phyloP scores from a whole-genome alignment of 2,888 invertebrate species.

The Sepioteuthis lessoniana region DNA sequence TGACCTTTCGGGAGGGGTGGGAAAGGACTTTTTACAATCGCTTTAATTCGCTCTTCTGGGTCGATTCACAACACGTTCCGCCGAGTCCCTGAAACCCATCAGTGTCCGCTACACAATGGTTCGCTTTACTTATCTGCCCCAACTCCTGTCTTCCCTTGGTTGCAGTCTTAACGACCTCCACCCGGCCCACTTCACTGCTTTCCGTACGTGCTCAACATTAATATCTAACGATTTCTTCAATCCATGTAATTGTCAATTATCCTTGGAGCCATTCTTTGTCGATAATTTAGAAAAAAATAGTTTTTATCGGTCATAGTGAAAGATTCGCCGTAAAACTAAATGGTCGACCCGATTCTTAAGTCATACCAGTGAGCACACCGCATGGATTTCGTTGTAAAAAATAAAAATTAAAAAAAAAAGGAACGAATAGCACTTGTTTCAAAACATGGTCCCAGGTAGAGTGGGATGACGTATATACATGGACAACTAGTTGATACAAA shows the following conservation, averaged over 20 bases:
- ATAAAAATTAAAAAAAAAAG: too few species aligned
- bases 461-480: too few species aligned
- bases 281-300: too few species aligned
- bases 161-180: not conserved
- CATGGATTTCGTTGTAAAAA: too few species aligned
- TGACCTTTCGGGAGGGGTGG: slow-evolving; percentile 33
- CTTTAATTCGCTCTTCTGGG: not conserved
- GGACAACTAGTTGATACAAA: too few species aligned
- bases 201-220: not conserved
- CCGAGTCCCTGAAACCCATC: not conserved
- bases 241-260: not conserved
- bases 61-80: slow-evolving; percentile 33
- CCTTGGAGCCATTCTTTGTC: not conserved
- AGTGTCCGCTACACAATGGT: not conserved
- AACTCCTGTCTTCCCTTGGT: not conserved
- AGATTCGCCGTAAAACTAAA: too few species aligned
- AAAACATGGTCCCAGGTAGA: too few species aligned
- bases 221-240: not conserved
- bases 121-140: not conserved
- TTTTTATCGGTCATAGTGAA: too few species aligned
- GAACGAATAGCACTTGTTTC: too few species aligned
- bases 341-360: too few species aligned
- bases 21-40: not conserved
- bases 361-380: too few species aligned
- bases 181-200: not conserved